Evolutionary conservation across 2,888 invertebrate genomes (phyloP), one percentile per base, ranked within the genome.

Genomic region (Campoplex capitator): DNA sequence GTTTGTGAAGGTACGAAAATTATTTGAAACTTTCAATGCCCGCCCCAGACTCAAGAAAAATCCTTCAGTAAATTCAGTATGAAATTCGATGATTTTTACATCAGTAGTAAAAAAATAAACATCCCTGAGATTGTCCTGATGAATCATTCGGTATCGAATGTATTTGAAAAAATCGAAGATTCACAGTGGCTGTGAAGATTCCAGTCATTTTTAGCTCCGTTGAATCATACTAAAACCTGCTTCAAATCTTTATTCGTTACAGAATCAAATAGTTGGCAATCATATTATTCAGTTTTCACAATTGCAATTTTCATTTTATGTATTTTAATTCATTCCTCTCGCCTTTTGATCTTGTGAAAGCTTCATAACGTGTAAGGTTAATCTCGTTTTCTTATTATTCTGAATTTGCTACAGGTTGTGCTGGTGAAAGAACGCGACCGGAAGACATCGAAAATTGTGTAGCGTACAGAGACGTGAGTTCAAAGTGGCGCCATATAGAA

Each of bases 401-500:
- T 6, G 42, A 18, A 45, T 68, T 68, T 0, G 79, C 79, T 78
- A 68, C 87, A 86, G 89, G 89, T 16, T 82, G 88, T 11, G 87
- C 89, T 48, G 71, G 85, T 48, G 88, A 86, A 79, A 89, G 86
- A 85, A 90, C 87, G 3, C 80, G 83, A n/a, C 65, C 85, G 23
- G 68, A 88, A 75, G 83, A 88, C 56, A 68, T 89, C 68, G 58
- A 90, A 88, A 88, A 71, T 45, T 65, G 77, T 32, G 32, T 89
- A 68, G 91, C 90, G 13, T 91, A 89, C 78, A 88, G 90, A 74
- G 93, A 94, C 83, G 93, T 87, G 56, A 85, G 93, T 42, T 85
- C 90, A 4, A 92, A 91, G 83, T 93, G 93, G 93, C 91, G 94
- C 79, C 93, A 94, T 65, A 68, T 89, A 35, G 89, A 90, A 51